Evolutionary conservation across 35 echinoderm and acorn worm species (phyloP), one percentile per base, ranked within the genome.

Genomic region (Holothuria glaberrima): DNA sequence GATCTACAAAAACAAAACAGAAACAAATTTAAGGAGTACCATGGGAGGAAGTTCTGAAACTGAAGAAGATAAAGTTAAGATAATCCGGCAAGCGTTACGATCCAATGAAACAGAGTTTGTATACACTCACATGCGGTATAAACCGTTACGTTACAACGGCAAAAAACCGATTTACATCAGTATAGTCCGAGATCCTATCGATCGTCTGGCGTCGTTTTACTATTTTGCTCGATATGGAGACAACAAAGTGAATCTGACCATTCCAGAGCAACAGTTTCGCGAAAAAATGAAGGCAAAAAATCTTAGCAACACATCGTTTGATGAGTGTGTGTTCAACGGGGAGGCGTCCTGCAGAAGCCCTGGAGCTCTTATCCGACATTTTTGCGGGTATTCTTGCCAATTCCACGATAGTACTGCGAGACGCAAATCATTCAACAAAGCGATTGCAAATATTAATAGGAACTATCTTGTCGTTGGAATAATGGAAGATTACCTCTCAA

Each of bases 181-280:
- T 28, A 68, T 86, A 6, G 83, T 86, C 7, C 25, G 83, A 30
- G 83, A 86, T 68, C 83, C 83, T 18, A 67, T 86, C 5, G 30
- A 86, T 31, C 59, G 83, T 6, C 59, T 86, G 7, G 83, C 83
- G 4, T 86, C 83, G 7, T 45, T 67, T 18, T 86, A 86, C 32
- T 86, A 86, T 60, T 86, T 86, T 22, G 60, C 64, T 30, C 83
- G 83, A n/a, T 86, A 86, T 59, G 83, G 83, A 1, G 83, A 86
- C 34, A 67, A 66, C 6, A 5, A 12, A 9, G 9, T 1, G n/a
- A 19, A 86, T 21, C 9, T 17, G 14, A n/a, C 9, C 0, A n/a
- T 12, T 24, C 16, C 58, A 19, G 35, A 12, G 14, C 5, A n/a
- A 21, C 28, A 66, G 20, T 86, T 86, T 46, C 83, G 83, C 20